Conservation (phyloP, 2,113 vertebrate genomes). For the Suricata suricatta region DNA sequence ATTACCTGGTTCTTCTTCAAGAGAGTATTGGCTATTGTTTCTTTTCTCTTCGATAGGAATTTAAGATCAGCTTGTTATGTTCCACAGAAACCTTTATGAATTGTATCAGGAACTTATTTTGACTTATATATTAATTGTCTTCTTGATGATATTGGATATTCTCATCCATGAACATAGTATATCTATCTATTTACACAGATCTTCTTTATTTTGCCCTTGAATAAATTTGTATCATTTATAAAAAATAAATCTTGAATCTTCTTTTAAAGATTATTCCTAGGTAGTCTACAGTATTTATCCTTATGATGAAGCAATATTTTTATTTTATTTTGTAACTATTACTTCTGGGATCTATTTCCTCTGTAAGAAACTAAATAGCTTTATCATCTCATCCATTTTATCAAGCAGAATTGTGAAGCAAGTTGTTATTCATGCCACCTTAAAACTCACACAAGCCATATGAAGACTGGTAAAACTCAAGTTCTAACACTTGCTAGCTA, state of each 20-base stretch:
- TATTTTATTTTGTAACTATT: neutral
- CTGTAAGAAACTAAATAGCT: neutral
- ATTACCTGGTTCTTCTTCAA: neutral
- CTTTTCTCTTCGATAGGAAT: neutral
- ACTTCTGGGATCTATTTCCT: neutral
- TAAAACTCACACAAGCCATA: neutral
- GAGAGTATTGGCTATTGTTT: neutral
- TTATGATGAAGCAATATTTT: neutral
- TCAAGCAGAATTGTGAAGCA: neutral
- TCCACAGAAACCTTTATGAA: neutral
- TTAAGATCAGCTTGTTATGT: neutral
- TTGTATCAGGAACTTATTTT: neutral
- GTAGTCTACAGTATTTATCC: neutral
- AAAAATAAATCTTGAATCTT: neutral
- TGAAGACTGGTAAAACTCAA: neutral
- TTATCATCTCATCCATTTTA: neutral
- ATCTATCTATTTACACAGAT: neutral
- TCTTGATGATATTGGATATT: neutral
- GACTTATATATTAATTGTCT: neutral
- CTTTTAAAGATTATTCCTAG: neutral
- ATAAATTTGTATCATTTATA: neutral
- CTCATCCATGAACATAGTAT: neutral
- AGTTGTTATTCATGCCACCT: neutral
- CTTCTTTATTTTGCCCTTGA: neutral
- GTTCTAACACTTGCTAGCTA: neutral